Conservation (phyloP, 2,797 vertebrate species). For the Sebastes cheni region DNA sequence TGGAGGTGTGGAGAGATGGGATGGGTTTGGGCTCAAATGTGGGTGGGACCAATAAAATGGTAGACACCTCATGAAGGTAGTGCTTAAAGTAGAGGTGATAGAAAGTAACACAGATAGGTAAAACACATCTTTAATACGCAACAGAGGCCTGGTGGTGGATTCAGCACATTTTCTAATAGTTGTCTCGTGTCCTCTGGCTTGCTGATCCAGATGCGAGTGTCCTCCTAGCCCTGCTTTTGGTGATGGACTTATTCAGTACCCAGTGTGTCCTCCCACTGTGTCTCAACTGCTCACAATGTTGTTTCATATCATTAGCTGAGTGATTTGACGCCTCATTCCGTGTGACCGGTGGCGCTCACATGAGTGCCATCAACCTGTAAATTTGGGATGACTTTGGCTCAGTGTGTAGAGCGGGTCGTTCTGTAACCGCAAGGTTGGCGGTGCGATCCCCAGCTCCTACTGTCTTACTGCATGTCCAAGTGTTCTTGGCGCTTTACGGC, state of each 20-base stretch:
- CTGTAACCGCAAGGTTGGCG: no score
- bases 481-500: no score
- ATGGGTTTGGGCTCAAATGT: neutral
- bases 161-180: neutral
- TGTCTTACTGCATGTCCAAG: no score
- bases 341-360: neutral
- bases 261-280: neutral
- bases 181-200: neutral
- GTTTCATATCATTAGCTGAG: neutral
- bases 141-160: neutral
- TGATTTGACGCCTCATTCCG: neutral
- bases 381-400: no score
- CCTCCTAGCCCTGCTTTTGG: no score
- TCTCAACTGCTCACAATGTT: neutral
- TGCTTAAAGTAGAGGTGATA: neutral
- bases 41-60: neutral
- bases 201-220: no score
- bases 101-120: neutral
- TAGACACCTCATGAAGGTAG: neutral
- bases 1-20: neutral
- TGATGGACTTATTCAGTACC: neutral
- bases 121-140: neutral
- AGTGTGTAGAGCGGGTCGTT: no score
- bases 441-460: no score
- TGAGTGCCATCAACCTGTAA: neutral